Evolutionary conservation across 2,113 vertebrate genomes (phyloP).

Genomic region (Calyptommatus sinebrachiatus): DNA sequence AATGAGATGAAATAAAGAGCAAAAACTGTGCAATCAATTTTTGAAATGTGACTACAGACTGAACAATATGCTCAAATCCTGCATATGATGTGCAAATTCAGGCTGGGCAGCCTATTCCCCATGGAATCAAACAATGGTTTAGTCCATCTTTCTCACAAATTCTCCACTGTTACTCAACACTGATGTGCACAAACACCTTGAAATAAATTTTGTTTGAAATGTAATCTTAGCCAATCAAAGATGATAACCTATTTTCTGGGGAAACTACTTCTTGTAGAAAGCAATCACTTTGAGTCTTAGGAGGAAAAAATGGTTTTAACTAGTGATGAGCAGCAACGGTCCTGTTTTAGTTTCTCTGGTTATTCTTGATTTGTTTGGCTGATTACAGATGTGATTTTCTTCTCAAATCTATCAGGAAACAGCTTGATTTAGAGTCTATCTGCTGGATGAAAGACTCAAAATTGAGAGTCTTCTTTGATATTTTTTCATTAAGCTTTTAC

Average conservation of each 20-base stretch:
- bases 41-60: no score
- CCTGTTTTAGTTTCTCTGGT: not conserved
- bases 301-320: conserved; percentile 13
- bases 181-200: not conserved
- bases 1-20: no score
- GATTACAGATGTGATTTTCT: not conserved
- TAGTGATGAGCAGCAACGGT: conserved; percentile 10
- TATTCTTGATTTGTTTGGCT: not conserved
- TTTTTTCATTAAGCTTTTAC: rapidly evolving
- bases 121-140: no score
- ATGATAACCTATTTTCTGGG: not conserved
- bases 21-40: no score
- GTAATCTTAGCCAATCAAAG: not conserved
- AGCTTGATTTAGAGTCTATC: not conserved
- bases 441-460: not conserved
- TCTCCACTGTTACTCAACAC: not conserved
- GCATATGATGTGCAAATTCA: no score
- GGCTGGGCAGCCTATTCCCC: no score
- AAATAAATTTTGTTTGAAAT: not conserved
- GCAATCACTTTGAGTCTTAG: not conserved
- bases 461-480: not conserved
- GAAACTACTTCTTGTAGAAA: not conserved
- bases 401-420: not conserved
- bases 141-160: not conserved
- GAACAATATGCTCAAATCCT: no score